Base-by-base conservation (phyloP, 2,888 invertebrate species). In the Microplitis manilae region DNA sequence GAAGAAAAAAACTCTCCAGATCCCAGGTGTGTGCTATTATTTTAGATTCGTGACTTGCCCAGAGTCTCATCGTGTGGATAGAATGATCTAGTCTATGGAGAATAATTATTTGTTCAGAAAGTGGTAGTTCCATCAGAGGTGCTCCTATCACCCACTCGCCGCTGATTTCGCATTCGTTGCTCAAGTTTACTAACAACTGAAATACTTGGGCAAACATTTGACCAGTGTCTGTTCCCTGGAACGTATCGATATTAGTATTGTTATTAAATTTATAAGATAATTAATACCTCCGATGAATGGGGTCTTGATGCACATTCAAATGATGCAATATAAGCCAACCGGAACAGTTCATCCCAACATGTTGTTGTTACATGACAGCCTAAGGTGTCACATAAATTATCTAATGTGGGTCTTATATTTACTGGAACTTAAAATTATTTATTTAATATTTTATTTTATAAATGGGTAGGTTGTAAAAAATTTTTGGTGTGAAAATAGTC, bases 71-170 rank as follows among this genome's bases (percentile, higher is more conserved):
- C 0, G 94, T 95, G 87, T 96, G 96, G 62, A 96, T 92, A 0
- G 95, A 94, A 86, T 95, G 95, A 91, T 95, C 95, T 82, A 95
- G 91, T 87, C 94, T 91, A 88, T 95, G 95, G 62, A 95, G 89
- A 38, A 95, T 93, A 1, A 96, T 94, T 87, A 96, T 96, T 89
- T 96, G 96, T 85, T 96, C 96, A 0, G 96, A 95, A 40, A 96
- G 92, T 0, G 96, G 95, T 77, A 96, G 88, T 83, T 95, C 94
- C 83, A 94, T 94, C n/a, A 95, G 90, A 1, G 95, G 94, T 0
- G 94, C 94, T 2, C 94, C 94, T 68, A 93, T 85, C 73, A 94
- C 93, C 92, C 94, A 94, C 82, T 94, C 94, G 84, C 93, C 93
- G 0, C 94, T 94, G 1, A 94, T 93, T 86, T 95, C 94, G 84